phyloP scores from a whole-genome alignment of 2,888 invertebrate genomes.

The Balanococcus diminutus region DNA sequence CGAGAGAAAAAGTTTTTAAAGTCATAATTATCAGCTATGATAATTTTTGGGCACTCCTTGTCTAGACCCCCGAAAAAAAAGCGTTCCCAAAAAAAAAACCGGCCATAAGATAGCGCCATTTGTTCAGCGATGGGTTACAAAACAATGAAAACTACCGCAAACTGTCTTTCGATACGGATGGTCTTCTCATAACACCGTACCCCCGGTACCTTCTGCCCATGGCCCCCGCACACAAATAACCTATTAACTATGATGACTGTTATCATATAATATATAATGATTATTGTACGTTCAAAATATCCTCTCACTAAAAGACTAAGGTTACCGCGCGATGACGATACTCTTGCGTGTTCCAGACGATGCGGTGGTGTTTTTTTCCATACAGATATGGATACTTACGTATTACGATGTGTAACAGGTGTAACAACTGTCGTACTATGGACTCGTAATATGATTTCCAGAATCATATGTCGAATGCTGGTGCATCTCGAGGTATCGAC shows the following conservation, averaged over 20 bases:
- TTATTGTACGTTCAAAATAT: neutral
- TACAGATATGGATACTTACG: neutral
- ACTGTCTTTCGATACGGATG: slow-evolving; percentile 28
- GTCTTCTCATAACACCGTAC: neutral
- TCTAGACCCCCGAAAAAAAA: slow-evolving; percentile 6
- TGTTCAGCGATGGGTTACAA: slow-evolving; percentile 10
- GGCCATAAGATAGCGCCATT: slow-evolving; percentile 17
- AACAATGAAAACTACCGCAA: slow-evolving; percentile 34
- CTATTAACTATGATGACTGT: slow-evolving; percentile 34
- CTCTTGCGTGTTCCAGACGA: neutral
- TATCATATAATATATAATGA: slow-evolving; percentile 20
- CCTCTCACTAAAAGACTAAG: no score
- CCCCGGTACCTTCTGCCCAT: neutral
- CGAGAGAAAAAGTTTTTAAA: neutral
- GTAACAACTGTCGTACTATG: neutral
- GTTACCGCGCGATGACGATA: neutral
- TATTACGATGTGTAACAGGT: neutral
- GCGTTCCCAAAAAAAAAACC: neutral
- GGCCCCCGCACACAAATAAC: neutral
- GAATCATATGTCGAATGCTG: neutral
- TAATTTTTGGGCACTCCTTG: slow-evolving; percentile 34
- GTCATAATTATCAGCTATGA: slow-evolving; percentile 9
- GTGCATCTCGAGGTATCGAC: no score
- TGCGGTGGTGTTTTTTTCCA: neutral
- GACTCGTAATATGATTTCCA: neutral